These are phyloP conservation scores for Xenentodon cancila DNA, from an alignment of 2,797 vertebrate species.

Conservation along the genomic window DNA sequence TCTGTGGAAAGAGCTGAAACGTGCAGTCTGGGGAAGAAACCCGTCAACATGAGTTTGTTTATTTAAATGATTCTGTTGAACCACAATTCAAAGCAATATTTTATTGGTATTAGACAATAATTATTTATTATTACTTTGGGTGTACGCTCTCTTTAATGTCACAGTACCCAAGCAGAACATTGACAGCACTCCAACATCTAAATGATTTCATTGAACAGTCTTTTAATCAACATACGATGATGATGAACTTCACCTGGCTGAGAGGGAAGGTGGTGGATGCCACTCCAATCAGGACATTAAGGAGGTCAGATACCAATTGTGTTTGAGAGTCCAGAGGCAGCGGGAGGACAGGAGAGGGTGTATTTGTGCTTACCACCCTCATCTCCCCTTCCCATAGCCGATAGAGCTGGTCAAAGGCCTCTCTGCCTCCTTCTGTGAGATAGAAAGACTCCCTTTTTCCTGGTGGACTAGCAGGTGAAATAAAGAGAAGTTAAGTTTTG, in stretches of 20 bases:
- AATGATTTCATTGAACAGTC: constrained; percentile 25
- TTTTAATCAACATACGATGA: constrained; percentile 35
- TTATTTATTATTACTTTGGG: no score
- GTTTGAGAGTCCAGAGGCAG: constrained; percentile 86
- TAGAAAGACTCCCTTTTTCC: constrained; percentile 91
- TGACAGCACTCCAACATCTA: constrained; percentile 16
- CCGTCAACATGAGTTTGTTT: no score
- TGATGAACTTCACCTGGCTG: constrained; percentile 84
- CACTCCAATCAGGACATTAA: constrained; percentile 95
- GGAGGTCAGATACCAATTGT: constrained; percentile 91
- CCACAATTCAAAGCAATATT: no score
- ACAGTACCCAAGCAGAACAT: neutral
- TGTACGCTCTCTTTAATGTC: no score
- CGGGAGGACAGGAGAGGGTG: constrained; percentile 80
- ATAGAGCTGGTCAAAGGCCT: constrained; percentile 93
- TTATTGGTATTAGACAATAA: no score
- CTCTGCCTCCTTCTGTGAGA: constrained; percentile 93
- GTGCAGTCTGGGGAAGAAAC: no score
- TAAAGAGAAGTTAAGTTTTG: neutral
- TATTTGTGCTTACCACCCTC: constrained; percentile 82
- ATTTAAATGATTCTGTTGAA: no score
- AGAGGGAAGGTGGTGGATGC: constrained; percentile 92
- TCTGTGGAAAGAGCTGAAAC: no score
- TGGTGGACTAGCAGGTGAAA: constrained; percentile 83
- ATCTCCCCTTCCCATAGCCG: constrained; percentile 88